Evolutionary conservation across 1,140 invertebrate species (phyloP).

Genomic region (Euura lappo): DNA sequence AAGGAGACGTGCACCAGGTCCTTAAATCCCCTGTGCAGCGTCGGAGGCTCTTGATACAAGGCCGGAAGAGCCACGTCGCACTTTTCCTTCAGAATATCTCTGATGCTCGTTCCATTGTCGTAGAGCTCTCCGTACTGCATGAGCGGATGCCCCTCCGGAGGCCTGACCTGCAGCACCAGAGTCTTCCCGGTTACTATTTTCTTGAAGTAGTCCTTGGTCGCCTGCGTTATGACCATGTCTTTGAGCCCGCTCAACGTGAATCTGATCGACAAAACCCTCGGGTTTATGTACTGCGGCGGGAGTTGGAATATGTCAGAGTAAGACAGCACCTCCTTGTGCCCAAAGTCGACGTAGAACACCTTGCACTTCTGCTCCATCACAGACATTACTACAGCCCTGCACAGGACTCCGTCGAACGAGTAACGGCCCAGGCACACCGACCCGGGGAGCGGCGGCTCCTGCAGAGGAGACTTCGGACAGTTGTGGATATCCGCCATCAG

Average conservation of each 20-base stretch:
- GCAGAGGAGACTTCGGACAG: conserved; percentile 56
- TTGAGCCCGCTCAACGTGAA: conserved; percentile 74
- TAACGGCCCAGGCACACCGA: conserved; percentile 75
- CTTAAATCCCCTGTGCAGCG: conserved; percentile 45
- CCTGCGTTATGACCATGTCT: conserved; percentile 67
- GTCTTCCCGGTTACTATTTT: conserved; percentile 67
- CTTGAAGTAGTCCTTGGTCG: conserved; percentile 74
- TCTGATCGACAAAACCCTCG: conserved; percentile 74
- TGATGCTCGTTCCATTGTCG: conserved; percentile 63
- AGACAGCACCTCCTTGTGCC: conserved; percentile 72
- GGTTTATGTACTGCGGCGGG: conserved; percentile 71
- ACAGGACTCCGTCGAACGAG: conserved; percentile 68
- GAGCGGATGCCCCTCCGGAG: conserved; percentile 70
- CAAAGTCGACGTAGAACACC: conserved; percentile 81
- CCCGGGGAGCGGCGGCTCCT: conserved; percentile 70
- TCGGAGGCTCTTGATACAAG: conserved; percentile 61
- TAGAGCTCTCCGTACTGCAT: conserved; percentile 76
- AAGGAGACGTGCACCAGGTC: conserved; percentile 70
- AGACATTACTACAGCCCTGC: conserved; percentile 75
- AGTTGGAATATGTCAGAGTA: conserved; percentile 75
- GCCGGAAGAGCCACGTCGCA: conserved; percentile 47
- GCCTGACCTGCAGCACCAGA: conserved; percentile 68
- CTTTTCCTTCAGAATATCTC: conserved; percentile 60
- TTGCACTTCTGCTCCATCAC: conserved; percentile 65
- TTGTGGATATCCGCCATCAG: conserved; percentile 74